A percentile compares a stretch with the other conserved stretches of the same genome.
Conservation (phyloP, 2,888 invertebrate genomes). For the Ditula angustiorana region DNA sequence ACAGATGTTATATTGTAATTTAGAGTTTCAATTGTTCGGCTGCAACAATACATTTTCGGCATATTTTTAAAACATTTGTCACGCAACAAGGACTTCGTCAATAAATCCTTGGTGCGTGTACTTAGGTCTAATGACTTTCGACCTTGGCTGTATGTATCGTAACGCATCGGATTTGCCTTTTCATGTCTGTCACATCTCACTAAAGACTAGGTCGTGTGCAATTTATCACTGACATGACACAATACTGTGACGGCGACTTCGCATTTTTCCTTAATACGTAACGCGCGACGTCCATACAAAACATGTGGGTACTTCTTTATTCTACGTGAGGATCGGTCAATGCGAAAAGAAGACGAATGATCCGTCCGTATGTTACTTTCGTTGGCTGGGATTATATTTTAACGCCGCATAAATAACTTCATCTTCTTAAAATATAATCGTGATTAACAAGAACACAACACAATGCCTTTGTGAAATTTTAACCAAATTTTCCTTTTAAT, state of each 20-base stretch:
- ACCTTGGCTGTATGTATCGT: conserved; percentile 34
- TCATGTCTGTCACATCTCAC: conserved; percentile 38
- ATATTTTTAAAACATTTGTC: neutral
- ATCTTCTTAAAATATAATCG: neutral
- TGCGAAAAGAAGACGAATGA: conserved; percentile 5
- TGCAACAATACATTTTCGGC: neutral
- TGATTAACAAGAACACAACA: neutral
- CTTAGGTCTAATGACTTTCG: conserved; percentile 23
- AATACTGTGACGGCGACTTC: conserved; percentile 33
- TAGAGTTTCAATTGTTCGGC: neutral
- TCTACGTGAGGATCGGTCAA: conserved; percentile 10
- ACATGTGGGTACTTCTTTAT: conserved; percentile 16
- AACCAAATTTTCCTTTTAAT: neutral
- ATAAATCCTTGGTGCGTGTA: conserved; percentile 14
- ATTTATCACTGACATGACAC: conserved; percentile 41
- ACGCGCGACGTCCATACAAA: conserved; percentile 27
- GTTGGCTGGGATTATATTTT: neutral
- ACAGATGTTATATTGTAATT: neutral
- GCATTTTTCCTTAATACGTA: conserved; percentile 38
- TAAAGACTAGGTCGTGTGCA: conserved; percentile 36
- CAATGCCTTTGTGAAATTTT: neutral
- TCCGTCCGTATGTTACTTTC: neutral
- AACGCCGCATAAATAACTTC: neutral
- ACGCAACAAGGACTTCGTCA: neutral
- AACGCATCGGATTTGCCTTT: conserved; percentile 38